These are phyloP conservation scores for Oncorhynchus nerka DNA, from an alignment of 2,113 vertebrate species.

Conservation along the genomic window DNA sequence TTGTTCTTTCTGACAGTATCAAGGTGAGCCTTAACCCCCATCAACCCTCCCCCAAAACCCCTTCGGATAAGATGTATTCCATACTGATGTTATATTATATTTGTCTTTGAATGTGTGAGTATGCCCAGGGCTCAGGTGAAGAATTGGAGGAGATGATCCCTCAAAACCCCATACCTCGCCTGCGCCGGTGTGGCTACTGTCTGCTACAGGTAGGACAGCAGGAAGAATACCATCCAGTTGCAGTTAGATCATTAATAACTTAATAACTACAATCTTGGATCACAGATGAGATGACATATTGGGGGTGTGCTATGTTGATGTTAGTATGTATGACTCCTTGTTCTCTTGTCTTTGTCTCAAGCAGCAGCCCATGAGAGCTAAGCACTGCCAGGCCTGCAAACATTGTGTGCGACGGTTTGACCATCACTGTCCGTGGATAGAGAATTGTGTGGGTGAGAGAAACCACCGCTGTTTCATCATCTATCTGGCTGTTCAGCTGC, in stretches of 20 bases:
- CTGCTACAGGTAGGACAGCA: slow-evolving; percentile 80
- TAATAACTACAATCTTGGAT: too few species aligned
- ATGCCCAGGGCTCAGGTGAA: slow-evolving; percentile 48
- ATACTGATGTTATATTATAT: neutral
- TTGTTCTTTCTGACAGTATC: slow-evolving; percentile 72
- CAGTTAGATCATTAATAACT: neutral
- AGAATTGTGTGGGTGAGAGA: slow-evolving; percentile 91
- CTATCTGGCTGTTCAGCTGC: slow-evolving; percentile 85
- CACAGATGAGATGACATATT: too few species aligned
- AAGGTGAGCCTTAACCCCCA: slow-evolving; percentile 51
- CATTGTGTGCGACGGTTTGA: slow-evolving; percentile 88
- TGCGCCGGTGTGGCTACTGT: slow-evolving; percentile 86
- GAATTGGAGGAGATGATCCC: slow-evolving; percentile 72
- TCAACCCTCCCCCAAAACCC: neutral
- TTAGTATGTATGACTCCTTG: neutral
- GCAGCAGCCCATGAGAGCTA: slow-evolving; percentile 92
- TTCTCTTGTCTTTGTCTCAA: slow-evolving; percentile 6
- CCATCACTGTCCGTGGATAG: slow-evolving; percentile 96
- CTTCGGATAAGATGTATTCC: neutral
- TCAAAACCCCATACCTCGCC: slow-evolving; percentile 52
- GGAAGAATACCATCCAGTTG: neutral
- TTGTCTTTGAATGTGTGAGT: slow-evolving; percentile 16
- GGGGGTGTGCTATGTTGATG: neutral
- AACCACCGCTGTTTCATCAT: slow-evolving; percentile 89
- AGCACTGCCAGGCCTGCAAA: slow-evolving; percentile 84